Conservation (phyloP, 2,797 vertebrate species). For the Chelidonichthys spinosus region DNA sequence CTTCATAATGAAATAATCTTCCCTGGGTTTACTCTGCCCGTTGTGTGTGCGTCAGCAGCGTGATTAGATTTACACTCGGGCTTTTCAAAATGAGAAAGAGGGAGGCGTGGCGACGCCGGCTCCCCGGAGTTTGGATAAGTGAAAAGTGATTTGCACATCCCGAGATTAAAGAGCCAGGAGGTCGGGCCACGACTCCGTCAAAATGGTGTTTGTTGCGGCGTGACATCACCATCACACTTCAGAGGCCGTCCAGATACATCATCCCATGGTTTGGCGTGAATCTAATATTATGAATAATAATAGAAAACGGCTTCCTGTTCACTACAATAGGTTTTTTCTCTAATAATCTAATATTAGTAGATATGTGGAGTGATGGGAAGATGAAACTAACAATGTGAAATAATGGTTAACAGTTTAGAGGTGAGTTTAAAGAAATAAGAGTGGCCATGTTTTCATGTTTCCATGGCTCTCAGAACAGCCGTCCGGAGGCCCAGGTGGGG, state of each 20-base stretch:
- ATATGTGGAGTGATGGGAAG: too few species aligned
- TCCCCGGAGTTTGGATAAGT: slow-evolving; percentile 50
- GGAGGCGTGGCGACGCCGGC: slow-evolving; percentile 32
- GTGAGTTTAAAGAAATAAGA: neutral
- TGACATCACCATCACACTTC: too few species aligned
- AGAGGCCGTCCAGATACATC: too few species aligned
- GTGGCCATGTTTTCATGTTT: neutral
- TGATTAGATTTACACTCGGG: slow-evolving; percentile 63
- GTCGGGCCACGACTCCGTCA: neutral
- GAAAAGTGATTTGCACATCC: slow-evolving; percentile 38
- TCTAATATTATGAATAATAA: too few species aligned
- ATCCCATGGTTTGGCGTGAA: too few species aligned
- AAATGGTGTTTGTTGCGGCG: neutral
- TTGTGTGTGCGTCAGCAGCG: slow-evolving; percentile 37
- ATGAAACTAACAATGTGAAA: too few species aligned
- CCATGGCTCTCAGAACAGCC: neutral
- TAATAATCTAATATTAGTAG: neutral
- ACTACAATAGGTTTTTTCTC: too few species aligned
- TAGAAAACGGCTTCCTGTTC: too few species aligned
- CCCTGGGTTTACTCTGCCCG: slow-evolving; percentile 48
- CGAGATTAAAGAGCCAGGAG: slow-evolving; percentile 26
- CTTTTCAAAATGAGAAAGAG: slow-evolving; percentile 60
- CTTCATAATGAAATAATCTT: slow-evolving; percentile 67
- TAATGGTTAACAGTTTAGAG: too few species aligned
- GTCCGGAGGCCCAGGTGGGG: slow-evolving; percentile 50